These are phyloP conservation scores for Drosophila murphyi DNA, from an alignment of 1,140 invertebrate genomes.

Conservation along the genomic window DNA sequence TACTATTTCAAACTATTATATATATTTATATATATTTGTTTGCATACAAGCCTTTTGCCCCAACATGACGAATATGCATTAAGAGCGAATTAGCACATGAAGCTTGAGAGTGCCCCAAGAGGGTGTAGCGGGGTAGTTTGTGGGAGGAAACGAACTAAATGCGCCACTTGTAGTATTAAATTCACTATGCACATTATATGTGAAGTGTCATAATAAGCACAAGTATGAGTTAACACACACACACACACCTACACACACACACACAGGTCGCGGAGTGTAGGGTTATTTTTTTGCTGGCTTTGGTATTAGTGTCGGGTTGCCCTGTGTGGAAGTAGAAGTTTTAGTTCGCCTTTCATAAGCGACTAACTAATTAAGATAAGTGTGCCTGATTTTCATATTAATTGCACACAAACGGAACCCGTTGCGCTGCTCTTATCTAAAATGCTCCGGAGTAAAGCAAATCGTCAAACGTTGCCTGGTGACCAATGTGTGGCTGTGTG, in stretches of 20 bases:
- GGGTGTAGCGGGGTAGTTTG: neutral
- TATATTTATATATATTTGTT: neutral
- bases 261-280: neutral
- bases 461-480: constrained; percentile 68
- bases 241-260: constrained; percentile 14
- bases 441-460: constrained; percentile 66
- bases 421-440: constrained; percentile 73
- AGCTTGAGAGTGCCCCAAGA: constrained; percentile 24
- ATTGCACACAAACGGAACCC: constrained; percentile 74
- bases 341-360: constrained; percentile 60
- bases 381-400: constrained; percentile 83
- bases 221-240: constrained; percentile 43
- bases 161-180: constrained; percentile 42
- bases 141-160: constrained; percentile 35
- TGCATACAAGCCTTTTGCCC: constrained; percentile 6
- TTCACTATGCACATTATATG: constrained; percentile 50
- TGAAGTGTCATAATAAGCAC: constrained; percentile 56
- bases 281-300: no score
- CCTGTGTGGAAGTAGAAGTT: constrained; percentile 24
- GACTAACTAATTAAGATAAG: constrained; percentile 82
- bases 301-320: constrained; percentile 4
- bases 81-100: constrained; percentile 44
- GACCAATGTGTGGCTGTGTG: constrained; percentile 5
- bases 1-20: constrained; percentile 6
- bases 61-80: constrained; percentile 35